phyloP scores from a whole-genome alignment of 2,797 vertebrate genomes.

The Gambelia wislizenii region DNA sequence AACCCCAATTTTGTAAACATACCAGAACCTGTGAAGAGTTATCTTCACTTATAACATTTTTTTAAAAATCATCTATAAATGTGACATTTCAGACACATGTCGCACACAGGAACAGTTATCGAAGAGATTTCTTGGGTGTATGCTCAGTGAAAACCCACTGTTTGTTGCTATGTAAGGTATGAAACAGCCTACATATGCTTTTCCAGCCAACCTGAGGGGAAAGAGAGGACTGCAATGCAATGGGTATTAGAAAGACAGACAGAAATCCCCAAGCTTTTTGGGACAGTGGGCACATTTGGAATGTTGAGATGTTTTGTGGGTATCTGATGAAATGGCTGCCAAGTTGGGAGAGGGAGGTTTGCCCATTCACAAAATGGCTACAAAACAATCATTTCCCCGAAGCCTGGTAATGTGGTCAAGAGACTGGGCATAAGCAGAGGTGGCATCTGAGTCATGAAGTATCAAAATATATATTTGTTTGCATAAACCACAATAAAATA shows the following conservation, averaged over 20 bases:
- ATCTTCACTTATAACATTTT: not conserved
- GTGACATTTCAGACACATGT: not conserved
- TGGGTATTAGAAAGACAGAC: not conserved
- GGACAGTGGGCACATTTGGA: not conserved
- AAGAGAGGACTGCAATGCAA: not conserved
- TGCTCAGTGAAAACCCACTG: not conserved
- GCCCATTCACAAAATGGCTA: too few relatives aligned
- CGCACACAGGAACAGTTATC: not conserved
- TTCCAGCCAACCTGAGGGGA: not conserved
- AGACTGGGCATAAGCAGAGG: too few relatives aligned
- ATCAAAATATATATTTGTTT: too few relatives aligned
- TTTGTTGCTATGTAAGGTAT: not conserved
- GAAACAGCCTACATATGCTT: not conserved
- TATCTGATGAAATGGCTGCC: too few relatives aligned
- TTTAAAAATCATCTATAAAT: not conserved
- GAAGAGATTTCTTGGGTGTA: not conserved
- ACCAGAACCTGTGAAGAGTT: not conserved
- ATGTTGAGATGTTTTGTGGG: not conserved
- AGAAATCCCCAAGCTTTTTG: not conserved
- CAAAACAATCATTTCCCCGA: too few relatives aligned
- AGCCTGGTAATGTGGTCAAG: too few relatives aligned
- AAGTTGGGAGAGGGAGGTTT: too few relatives aligned
- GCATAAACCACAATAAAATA: too few relatives aligned
- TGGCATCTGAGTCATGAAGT: too few relatives aligned
- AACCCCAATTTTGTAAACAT: not conserved